These are phyloP conservation scores for Herminia tarsipennalis DNA, from an alignment of 2,888 invertebrate genomes.

Conservation along the genomic window DNA sequence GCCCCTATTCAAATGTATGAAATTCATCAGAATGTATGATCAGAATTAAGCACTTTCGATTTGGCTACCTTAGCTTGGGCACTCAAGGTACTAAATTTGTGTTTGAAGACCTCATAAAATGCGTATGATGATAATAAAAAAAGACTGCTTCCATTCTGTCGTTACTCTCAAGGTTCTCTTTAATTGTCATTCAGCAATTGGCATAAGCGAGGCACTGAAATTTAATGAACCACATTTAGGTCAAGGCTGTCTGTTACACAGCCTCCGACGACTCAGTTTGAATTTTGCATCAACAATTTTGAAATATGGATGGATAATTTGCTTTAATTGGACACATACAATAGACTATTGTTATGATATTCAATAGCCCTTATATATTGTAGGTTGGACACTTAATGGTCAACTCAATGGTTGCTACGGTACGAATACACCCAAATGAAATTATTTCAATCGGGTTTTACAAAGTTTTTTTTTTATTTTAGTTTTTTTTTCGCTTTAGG, in stretches of 20 bases:
- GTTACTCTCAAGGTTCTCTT: conserved; percentile 63
- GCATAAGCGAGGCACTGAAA: conserved; percentile 70
- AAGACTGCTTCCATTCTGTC: conserved; percentile 53
- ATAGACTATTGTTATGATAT: conserved; percentile 29
- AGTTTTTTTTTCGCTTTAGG: too few relatives aligned
- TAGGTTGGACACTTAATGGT: too few relatives aligned
- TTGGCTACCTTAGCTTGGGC: too few relatives aligned
- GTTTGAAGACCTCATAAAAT: conserved; percentile 56
- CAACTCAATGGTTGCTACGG: too few relatives aligned
- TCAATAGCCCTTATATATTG: conserved; percentile 13
- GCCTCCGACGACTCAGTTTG: conserved; percentile 35
- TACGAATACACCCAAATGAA: too few relatives aligned
- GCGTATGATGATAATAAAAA: conserved; percentile 60
- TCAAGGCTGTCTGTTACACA: conserved; percentile 64
- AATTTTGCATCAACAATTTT: conserved; percentile 44
- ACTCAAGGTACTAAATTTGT: conserved; percentile 24
- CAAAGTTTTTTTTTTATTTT: too few relatives aligned
- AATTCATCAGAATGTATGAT: too few relatives aligned
- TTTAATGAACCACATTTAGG: conserved; percentile 75
- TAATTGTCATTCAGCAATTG: conserved; percentile 75
- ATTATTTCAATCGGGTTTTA: too few relatives aligned
- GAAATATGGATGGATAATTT: conserved; percentile 35
- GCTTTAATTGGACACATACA: conserved; percentile 29
- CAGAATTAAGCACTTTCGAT: too few relatives aligned
- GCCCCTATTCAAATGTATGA: too few relatives aligned